These are phyloP conservation scores for Cettia cetti DNA, from an alignment of 2,113 vertebrate species.

Conservation along the genomic window DNA sequence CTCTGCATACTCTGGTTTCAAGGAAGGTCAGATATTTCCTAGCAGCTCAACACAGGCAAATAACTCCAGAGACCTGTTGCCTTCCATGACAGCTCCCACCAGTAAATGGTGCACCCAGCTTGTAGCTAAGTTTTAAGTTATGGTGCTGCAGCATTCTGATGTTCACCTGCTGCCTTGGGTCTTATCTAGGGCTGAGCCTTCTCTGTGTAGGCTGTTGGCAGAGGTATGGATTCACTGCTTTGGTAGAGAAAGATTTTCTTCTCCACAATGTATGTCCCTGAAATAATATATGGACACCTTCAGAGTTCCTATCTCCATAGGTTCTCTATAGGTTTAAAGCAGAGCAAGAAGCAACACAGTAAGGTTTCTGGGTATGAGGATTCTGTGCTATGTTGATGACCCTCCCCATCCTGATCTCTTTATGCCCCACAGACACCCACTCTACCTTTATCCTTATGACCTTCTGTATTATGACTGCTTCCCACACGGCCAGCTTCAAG, in stretches of 20 bases:
- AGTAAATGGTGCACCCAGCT: not conserved
- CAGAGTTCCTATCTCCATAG: not conserved
- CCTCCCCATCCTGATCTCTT: not conserved
- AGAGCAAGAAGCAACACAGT: not conserved
- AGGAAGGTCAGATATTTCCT: conserved; percentile 2
- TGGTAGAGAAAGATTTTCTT: not conserved
- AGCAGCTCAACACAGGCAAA: not conserved
- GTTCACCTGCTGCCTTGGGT: not conserved
- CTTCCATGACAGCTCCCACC: not conserved
- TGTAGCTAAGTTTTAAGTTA: not conserved
- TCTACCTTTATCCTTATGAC: not conserved
- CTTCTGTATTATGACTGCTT: not conserved
- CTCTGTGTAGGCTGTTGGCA: not conserved
- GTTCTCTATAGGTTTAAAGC: not conserved
- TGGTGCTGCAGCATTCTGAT: not conserved
- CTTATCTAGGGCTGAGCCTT: not conserved
- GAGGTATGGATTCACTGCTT: not conserved
- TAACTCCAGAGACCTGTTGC: conserved; percentile 4
- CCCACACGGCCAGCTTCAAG: not conserved
- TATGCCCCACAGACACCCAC: rapidly evolving
- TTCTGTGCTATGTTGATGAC: rapidly evolving
- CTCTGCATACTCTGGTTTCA: conserved; percentile 8
- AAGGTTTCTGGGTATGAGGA: not conserved
- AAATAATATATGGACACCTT: not conserved
- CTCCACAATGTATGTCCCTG: not conserved